Conservation (phyloP, 2,888 invertebrate species). For the Acleris sparsana region DNA sequence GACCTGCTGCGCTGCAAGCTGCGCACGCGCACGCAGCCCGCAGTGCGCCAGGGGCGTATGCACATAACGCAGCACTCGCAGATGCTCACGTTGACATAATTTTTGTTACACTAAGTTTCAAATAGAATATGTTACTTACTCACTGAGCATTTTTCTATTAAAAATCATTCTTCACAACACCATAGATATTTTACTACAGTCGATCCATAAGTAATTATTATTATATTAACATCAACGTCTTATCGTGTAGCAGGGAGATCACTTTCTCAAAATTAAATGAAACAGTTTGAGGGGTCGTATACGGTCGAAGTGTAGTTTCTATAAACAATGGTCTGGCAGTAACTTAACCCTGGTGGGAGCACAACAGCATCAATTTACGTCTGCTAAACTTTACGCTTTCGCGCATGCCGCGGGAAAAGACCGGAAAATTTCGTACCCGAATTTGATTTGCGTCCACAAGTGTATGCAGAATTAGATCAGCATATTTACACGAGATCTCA, state of each 20-base stretch:
- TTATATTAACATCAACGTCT: too few relatives aligned
- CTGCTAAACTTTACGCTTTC: constrained; percentile 2
- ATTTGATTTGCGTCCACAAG: constrained; percentile 20
- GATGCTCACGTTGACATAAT: constrained; percentile 82
- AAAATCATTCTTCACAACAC: too few relatives aligned
- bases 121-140: too few relatives aligned
- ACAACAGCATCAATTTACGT: neutral
- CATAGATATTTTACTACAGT: too few relatives aligned
- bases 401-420: neutral
- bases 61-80: constrained; percentile 85
- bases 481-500: constrained; percentile 22
- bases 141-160: too few relatives aligned
- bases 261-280: too few relatives aligned
- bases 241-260: too few relatives aligned
- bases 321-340: too few relatives aligned
- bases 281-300: too few relatives aligned
- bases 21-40: constrained; percentile 77
- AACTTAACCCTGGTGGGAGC: too few relatives aligned
- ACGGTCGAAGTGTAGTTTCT: too few relatives aligned
- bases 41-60: constrained; percentile 80
- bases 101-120: neutral
- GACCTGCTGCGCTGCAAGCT: constrained; percentile 83
- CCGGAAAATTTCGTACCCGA: constrained; percentile 4
- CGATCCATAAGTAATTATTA: too few relatives aligned
- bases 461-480: constrained; percentile 21